Conservation (phyloP, 92 coral and sea anemone genomes). For the Parazoanthus atlanticus region DNA sequence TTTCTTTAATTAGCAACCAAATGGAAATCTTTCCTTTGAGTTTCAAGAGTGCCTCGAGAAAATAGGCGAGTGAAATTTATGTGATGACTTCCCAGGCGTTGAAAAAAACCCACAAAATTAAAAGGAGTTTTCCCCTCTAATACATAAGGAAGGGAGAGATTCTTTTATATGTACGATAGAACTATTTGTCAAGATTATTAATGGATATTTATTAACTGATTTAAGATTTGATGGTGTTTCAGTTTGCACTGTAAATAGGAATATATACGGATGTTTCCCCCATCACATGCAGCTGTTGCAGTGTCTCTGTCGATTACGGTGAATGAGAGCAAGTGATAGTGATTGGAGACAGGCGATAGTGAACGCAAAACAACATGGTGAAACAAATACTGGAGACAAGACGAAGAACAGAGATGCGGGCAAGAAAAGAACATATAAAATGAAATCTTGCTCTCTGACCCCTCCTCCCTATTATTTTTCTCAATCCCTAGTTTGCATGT, state of each 20-base stretch:
- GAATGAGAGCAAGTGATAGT: neutral
- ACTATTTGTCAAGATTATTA: neutral
- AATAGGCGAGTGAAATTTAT: no score
- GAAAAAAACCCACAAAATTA: no score
- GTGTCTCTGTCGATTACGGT: neutral
- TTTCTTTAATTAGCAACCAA: no score
- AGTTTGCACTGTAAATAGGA: neutral
- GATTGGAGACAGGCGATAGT: neutral
- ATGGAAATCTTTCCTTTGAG: no score
- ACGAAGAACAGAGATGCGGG: neutral
- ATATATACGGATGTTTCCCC: no score
- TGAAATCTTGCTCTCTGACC: neutral
- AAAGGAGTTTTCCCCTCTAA: no score
- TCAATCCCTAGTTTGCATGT: no score
- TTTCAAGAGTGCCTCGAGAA: no score
- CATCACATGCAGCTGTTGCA: neutral
- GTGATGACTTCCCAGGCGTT: no score
- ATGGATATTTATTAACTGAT: neutral
- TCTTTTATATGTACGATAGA: neutral
- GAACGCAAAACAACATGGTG: neutral
- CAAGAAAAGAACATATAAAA: no score
- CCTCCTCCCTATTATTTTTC: neutral
- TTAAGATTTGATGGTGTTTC: neutral
- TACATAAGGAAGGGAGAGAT: neutral
- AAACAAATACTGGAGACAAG: neutral